Base-by-base conservation (phyloP, 2,888 invertebrate genomes). In the Octodonta nipae region DNA sequence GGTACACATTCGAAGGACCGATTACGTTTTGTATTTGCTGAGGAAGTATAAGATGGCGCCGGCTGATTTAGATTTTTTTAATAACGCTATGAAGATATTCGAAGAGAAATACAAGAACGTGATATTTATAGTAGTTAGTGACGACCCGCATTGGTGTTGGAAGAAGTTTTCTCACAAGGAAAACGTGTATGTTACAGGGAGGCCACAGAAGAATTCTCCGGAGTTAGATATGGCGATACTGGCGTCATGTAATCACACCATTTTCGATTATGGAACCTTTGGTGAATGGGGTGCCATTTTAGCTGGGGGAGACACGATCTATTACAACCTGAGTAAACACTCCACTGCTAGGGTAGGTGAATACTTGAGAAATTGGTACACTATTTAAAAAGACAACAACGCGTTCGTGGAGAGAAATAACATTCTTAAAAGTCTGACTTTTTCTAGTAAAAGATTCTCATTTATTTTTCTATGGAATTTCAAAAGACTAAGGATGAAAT, bases 1-100 rank as follows among this genome's bases (percentile, higher is more conserved):
- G 28, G 60, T 73, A 24, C 72, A 72, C 42, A 66, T 71, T 5
- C 54, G 71, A 28, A 56, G 71, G 33, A 71, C 70, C 2, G 72
- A 72, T 50, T 72, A 71, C 48, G 58, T 66, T 16, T 61, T 40
- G 5, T 70, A 70, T 48, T 52, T 73, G 13, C 66, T 66, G 63
- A 58, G 65, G 34, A 70, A 68, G 42, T 54, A 66, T 31, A 58
- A 62, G 24, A 58, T 58, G 5, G 50, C 53, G 24, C 56, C 64
- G n/a, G 65, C 62, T 4, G 55, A 54, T 34, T 42, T 50, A 4
- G 46, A 43, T 13, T 68, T 63, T 46, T 67, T 62, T 48, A 43
- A 48, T 22, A 43, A 49, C 10, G 66, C 66, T 3, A 66, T 67
- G 64, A 46, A 47, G 17, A 57, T 63, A 38, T 67, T 58, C 45